phyloP scores from a whole-genome alignment of 2,113 vertebrate species.

The Rhea americana region DNA sequence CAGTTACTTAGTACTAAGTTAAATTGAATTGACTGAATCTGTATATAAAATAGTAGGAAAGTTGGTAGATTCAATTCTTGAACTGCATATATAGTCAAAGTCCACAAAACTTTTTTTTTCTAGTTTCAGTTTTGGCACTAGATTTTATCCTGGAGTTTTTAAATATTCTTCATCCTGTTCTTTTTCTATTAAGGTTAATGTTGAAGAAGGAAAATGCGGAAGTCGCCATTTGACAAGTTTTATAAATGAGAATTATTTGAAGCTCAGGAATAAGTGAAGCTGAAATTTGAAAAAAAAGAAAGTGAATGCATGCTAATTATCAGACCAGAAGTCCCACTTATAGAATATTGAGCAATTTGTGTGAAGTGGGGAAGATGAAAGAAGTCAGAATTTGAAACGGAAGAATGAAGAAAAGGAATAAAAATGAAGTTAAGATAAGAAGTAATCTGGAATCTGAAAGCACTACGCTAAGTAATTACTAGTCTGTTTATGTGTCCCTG shows the following conservation, averaged over 20 bases:
- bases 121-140: conserved; percentile 86
- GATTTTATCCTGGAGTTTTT: conserved; percentile 89
- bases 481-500: conserved; percentile 97
- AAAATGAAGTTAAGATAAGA: conserved; percentile 99
- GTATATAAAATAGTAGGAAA: conserved; percentile 59
- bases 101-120: conserved; percentile 77
- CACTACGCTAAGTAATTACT: conserved; percentile 98
- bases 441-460: conserved; percentile 99
- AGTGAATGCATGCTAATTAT: conserved; percentile 99
- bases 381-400: conserved; percentile 98
- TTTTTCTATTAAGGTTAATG: conserved; percentile 99
- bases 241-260: conserved; percentile 96
- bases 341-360: conserved; percentile 97
- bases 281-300: conserved; percentile 93
- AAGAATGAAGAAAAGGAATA: conserved; percentile 99
- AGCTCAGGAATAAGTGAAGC: conserved; percentile 98
- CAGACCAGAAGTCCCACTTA: conserved; percentile 95
- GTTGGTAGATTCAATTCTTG: conserved; percentile 71
- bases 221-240: conserved; percentile 98
- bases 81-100: conserved; percentile 77
- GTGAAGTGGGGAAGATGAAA: conserved; percentile 99
- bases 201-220: conserved; percentile 99
- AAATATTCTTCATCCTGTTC: conserved; percentile 99
- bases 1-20: conserved; percentile 54
- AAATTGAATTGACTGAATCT: conserved; percentile 52